Percentiles rank a stretch among this genome's conserved stretches.
These are phyloP conservation scores for Oryzias curvinotus DNA, from an alignment of 2,113 vertebrate species.

Conservation along the genomic window DNA sequence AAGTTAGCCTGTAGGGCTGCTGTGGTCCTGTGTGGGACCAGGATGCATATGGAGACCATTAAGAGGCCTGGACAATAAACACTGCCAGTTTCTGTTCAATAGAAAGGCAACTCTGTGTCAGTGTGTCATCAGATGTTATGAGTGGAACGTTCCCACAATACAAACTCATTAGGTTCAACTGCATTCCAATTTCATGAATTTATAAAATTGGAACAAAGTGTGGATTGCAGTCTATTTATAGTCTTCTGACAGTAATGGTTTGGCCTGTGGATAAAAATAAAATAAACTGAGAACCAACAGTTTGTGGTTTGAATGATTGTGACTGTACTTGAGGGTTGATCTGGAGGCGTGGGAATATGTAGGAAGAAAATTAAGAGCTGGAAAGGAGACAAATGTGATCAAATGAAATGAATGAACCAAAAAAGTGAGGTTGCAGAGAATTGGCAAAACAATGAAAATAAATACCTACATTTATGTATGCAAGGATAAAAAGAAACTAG, in stretches of 20 bases:
- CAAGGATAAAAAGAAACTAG: too few relatives aligned
- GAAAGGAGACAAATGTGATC: constrained; percentile 16
- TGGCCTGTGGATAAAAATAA: constrained; percentile 29
- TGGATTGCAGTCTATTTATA: constrained; percentile 39
- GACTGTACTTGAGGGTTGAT: constrained; percentile 29
- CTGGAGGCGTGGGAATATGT: constrained; percentile 54
- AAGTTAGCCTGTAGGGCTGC: constrained; percentile 8
- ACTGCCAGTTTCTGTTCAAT: constrained; percentile 39
- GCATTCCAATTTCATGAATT: constrained; percentile 7
- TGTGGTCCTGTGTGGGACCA: constrained; percentile 48
- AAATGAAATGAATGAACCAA: constrained; percentile 47
- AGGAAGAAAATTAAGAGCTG: constrained; percentile 37
- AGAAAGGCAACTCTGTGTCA: constrained; percentile 31
- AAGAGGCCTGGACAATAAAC: constrained; percentile 37
- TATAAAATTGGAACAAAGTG: constrained; percentile 32
- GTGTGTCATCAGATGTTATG: constrained; percentile 44
- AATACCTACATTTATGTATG: not conserved
- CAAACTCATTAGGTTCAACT: not conserved
- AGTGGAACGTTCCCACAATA: constrained; percentile 51
- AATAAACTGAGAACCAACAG: constrained; percentile 23
- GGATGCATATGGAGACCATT: constrained; percentile 67
- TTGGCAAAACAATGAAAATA: not conserved
- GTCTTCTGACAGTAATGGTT: constrained; percentile 45
- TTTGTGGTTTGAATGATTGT: constrained; percentile 50
- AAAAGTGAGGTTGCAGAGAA: constrained; percentile 27